phyloP scores from a whole-genome alignment of 2,888 invertebrate genomes.

The Subacronicta megacephala region DNA sequence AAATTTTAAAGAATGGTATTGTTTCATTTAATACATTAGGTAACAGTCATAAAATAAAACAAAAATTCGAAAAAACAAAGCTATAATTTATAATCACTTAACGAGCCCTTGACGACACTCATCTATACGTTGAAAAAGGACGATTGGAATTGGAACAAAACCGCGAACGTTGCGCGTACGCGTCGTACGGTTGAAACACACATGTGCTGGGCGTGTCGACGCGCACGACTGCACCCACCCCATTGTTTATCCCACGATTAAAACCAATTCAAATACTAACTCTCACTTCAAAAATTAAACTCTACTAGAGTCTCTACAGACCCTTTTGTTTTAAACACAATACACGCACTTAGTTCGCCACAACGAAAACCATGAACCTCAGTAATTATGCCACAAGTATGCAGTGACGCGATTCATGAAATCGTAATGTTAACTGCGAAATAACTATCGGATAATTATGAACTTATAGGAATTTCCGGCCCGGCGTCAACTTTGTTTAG shows the following conservation, averaged over 20 bases:
- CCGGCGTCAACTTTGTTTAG: conserved; percentile 31
- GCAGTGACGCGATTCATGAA: conserved; percentile 48
- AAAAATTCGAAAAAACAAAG: conserved; percentile 40
- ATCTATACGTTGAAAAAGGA: conserved; percentile 54
- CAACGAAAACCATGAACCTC: conserved; percentile 68
- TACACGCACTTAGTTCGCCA: conserved; percentile 71
- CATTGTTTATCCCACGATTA: conserved; percentile 89
- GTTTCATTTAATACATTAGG: conserved; percentile 5
- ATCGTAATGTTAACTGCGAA: conserved; percentile 57
- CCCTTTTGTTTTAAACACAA: conserved; percentile 87
- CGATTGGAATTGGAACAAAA: conserved; percentile 52
- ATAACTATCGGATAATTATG: conserved; percentile 60
- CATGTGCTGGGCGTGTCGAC: conserved; percentile 82
- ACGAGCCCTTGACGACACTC: conserved; percentile 59
- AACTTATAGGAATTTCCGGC: conserved; percentile 45
- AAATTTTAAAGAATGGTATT: neutral
- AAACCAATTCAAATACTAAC: conserved; percentile 88
- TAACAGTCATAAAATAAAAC: conserved; percentile 33
- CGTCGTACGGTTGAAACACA: conserved; percentile 62
- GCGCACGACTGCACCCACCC: conserved; percentile 78
- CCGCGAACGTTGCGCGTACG: conserved; percentile 41
- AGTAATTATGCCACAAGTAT: conserved; percentile 54
- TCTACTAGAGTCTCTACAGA: conserved; percentile 71
- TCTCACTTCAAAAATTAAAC: conserved; percentile 88
- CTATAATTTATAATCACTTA: conserved; percentile 50